Conservation (phyloP, 2,797 vertebrate species). For the Poeciliopsis infans region DNA sequence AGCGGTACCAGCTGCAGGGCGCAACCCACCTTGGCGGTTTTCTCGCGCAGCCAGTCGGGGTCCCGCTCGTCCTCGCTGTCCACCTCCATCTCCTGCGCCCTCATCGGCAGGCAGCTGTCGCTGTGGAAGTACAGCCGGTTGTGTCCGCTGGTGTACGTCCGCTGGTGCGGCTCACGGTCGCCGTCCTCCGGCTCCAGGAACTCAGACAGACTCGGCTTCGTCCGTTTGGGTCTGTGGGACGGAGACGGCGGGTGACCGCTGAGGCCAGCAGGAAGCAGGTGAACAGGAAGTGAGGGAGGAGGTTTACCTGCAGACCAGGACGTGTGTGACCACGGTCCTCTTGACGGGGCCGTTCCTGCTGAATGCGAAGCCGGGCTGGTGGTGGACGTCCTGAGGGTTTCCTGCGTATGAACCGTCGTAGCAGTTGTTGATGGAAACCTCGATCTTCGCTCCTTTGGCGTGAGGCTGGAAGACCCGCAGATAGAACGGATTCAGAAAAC, state of each 20-base stretch:
- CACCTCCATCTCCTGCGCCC: conserved; percentile 97
- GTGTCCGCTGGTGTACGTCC: conserved; percentile 92
- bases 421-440: conserved; percentile 96
- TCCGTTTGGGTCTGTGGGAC: conserved; percentile 88
- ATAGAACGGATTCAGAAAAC: not conserved
- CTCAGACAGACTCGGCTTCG: conserved; percentile 94
- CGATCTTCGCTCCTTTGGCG: conserved; percentile 96
- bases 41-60: conserved; percentile 96
- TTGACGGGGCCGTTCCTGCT: conserved; percentile 97
- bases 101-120: conserved; percentile 92
- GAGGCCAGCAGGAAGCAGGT: not conserved
- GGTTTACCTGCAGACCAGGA: conserved; percentile 92
- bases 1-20: not conserved
- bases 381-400: conserved; percentile 97
- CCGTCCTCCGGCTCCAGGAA: conserved; percentile 95
- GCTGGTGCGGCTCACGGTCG: conserved; percentile 88
- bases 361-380: conserved; percentile 96
- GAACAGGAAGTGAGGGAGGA: not conserved
- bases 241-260: not conserved
- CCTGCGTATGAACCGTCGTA: conserved; percentile 97
- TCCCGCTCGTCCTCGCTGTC: conserved; percentile 98
- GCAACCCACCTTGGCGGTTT: conserved; percentile 88
- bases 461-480: conserved; percentile 84
- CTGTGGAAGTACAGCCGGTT: conserved; percentile 98
- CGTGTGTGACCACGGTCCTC: conserved; percentile 92